Evolutionary conservation across 2,888 invertebrate species (phyloP).

Genomic region (Dasysyrphus tricinctus): DNA sequence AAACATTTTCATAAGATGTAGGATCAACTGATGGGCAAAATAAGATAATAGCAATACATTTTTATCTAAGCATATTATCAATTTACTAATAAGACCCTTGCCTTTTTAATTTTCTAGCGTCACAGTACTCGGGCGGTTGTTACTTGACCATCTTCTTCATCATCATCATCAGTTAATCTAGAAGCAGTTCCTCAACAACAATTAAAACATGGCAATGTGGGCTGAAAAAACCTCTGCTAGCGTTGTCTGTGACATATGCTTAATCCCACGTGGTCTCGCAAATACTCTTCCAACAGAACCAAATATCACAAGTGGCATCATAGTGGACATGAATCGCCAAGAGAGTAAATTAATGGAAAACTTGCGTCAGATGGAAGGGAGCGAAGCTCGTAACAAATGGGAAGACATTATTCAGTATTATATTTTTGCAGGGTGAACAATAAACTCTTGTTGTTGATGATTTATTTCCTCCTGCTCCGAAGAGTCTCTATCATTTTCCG

Average conservation of each 20-base stretch:
- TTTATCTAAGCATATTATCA: too few species aligned
- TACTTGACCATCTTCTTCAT: conserved; percentile 75
- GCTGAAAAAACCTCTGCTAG: conserved; percentile 88
- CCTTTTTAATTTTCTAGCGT: conserved; percentile 67
- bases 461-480: conserved; percentile 95
- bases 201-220: conserved; percentile 89
- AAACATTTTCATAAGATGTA: neutral
- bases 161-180: conserved; percentile 77
- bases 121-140: conserved; percentile 79
- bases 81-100: too few species aligned
- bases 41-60: too few species aligned
- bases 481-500: conserved; percentile 93
- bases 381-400: too few species aligned
- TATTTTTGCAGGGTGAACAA: conserved; percentile 94
- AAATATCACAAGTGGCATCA: too few species aligned
- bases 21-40: too few species aligned
- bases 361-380: too few species aligned
- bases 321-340: too few species aligned
- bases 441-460: conserved; percentile 96
- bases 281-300: conserved; percentile 78
- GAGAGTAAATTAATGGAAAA: too few species aligned
- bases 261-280: conserved; percentile 85
- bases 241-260: conserved; percentile 88
- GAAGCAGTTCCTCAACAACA: conserved; percentile 77
- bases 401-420: conserved; percentile 95